Percentiles rank a stretch among this genome's conserved stretches.
phyloP scores from a whole-genome alignment of 2,797 vertebrate species.

The Loriculus beryllinus region DNA sequence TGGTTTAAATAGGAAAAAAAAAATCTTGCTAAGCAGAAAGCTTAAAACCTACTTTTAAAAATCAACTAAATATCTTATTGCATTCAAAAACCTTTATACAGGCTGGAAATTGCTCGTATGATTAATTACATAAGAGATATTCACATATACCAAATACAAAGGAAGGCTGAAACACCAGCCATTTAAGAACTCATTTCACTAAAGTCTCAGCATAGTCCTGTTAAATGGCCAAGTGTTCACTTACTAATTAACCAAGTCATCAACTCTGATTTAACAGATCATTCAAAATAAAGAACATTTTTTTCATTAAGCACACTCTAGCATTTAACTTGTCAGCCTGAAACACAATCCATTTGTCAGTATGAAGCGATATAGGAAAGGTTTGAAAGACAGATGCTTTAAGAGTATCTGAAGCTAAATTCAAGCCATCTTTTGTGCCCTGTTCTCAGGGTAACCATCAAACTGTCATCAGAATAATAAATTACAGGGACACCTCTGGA shows the following conservation, averaged over 20 bases:
- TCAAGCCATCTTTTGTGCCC: slow-evolving; percentile 67
- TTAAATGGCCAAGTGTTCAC: slow-evolving; percentile 58
- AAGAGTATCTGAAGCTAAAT: slow-evolving; percentile 63
- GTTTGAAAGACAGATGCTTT: slow-evolving; percentile 59
- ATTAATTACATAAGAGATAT: background rate
- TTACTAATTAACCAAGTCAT: slow-evolving; percentile 64
- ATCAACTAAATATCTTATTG: background rate
- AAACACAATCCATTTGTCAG: slow-evolving; percentile 67
- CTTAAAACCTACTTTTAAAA: background rate
- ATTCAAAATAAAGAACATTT: slow-evolving; percentile 46
- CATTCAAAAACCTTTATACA: background rate
- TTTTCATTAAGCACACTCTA: slow-evolving; percentile 44
- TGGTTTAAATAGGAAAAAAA: background rate
- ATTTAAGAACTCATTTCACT: slow-evolving; percentile 20
- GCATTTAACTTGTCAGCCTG: slow-evolving; percentile 53
- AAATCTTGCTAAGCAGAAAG: background rate
- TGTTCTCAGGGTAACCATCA: slow-evolving; percentile 70
- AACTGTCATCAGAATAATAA: slow-evolving; percentile 73
- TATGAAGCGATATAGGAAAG: slow-evolving; percentile 27
- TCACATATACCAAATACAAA: background rate
- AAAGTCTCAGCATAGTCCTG: slow-evolving; percentile 37
- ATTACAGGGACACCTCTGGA: slow-evolving; percentile 51
- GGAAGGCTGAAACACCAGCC: background rate
- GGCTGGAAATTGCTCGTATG: background rate
- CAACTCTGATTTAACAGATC: slow-evolving; percentile 64